Conservation (phyloP, 2,888 invertebrate species). For the Crocallis elinguaria region DNA sequence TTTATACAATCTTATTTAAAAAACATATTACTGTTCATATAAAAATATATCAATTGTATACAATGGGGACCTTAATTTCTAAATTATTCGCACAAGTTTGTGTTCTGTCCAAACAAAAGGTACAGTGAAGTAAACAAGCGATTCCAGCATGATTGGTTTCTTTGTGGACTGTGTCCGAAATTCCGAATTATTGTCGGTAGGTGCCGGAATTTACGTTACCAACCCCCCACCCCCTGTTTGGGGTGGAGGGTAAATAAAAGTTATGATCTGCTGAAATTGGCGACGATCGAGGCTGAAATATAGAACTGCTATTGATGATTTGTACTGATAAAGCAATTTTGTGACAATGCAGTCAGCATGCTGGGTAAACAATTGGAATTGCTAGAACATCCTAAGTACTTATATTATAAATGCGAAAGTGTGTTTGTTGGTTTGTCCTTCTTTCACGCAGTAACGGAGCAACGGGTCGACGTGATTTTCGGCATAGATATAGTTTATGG, state of each 20-base stretch:
- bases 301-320: not conserved
- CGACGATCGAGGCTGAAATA: slow-evolving; percentile 3
- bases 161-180: slow-evolving; percentile 27
- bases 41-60: not conserved
- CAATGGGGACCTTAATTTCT: not conserved
- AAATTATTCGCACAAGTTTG: not conserved
- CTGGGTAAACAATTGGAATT: no score
- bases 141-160: slow-evolving; percentile 34
- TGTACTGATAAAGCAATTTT: not conserved
- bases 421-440: no score
- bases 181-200: slow-evolving; percentile 15
- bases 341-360: no score
- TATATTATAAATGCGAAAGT: no score
- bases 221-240: no score
- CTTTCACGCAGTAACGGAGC: no score
- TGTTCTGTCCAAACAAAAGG: slow-evolving; percentile 3
- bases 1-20: no score
- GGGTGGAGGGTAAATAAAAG: slow-evolving; percentile 25
- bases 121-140: slow-evolving; percentile 15
- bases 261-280: slow-evolving; percentile 28
- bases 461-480: no score
- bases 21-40: no score
- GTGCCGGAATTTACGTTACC: not conserved
- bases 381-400: no score
- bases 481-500: no score